These are phyloP conservation scores for Chromis chromis DNA, from an alignment of 2,797 vertebrate genomes.

Conservation along the genomic window DNA sequence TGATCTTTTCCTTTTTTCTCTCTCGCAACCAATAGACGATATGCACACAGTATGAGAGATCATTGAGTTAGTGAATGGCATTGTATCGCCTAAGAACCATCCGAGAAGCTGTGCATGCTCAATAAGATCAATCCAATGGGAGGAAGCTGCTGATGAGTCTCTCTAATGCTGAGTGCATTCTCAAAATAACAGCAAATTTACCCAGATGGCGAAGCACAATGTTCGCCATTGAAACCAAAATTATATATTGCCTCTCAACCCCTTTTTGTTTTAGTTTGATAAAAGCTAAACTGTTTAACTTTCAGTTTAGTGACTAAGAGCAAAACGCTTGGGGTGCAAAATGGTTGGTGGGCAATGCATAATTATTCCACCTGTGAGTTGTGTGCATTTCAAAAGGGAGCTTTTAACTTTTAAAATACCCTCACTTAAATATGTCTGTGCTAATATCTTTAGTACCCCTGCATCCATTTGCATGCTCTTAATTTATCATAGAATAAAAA, in stretches of 20 bases:
- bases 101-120: constrained; percentile 8
- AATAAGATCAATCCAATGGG: constrained; percentile 7
- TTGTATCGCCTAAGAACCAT: constrained; percentile 6
- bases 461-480: no score
- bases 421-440: no score
- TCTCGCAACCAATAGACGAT: constrained; percentile 4
- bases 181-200: constrained; percentile 33
- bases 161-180: not conserved
- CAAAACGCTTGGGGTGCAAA: not conserved
- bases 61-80: constrained; percentile 20
- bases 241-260: not conserved
- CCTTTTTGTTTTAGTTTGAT: not conserved
- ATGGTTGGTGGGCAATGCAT: no score
- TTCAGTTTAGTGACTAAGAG: not conserved
- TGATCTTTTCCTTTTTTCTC: no score
- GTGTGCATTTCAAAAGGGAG: no score
- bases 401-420: no score
- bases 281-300: not conserved
- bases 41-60: constrained; percentile 13
- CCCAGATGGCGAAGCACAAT: not conserved
- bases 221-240: not conserved
- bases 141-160: not conserved
- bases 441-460: no score
- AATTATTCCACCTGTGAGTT: no score
- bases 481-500: no score